Base-by-base conservation (phyloP, 2,888 invertebrate genomes). In the Scaptomyza reducta region DNA sequence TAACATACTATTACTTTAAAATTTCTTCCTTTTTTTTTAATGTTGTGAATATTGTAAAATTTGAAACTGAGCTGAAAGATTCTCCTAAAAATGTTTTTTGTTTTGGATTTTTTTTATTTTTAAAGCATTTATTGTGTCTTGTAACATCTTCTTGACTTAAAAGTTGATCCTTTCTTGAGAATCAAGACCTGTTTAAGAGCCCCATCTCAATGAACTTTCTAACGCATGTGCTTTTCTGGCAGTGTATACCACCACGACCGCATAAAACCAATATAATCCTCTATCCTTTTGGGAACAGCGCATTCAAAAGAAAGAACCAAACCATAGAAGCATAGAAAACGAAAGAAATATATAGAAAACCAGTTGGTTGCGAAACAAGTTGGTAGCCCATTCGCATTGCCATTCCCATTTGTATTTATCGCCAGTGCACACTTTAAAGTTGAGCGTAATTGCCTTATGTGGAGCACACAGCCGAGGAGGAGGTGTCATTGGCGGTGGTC, bases 331-430 rank as follows among this genome's bases (percentile, higher is more conserved):
- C 35, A n/a, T 3, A 38, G 6, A n/a, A 14, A 4, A 44, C 31
- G 13, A 55, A 42, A 13, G 14, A 14, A 29, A 14, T 6, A n/a
- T 7, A 6, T 3, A 14, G 22, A 57, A 29, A 18, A 46, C 29
- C 33, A 49, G 29, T 35, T 38, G 35, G 45, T 14, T 46, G 14
- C 11, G n/a, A 27, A 40, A 42, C 18, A 41, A 51, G 42, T 45
- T 16, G 57, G 51, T 31, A 44, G 65, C 45, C 56, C 55, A 57
- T 62, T 62, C 31, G 53, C 55, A 57, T 57, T 27, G 22, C 56
- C 55, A 57, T 62, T 62, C 41, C 56, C 55, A 53, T 57, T 62
- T 69, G 70, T 62, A 69, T 53, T 53, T 49, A 70, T 60, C 61
- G 70, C 49, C 61, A 22, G 45, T 35, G 33, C 18, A 41, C 40